These are phyloP conservation scores for Eueides isabella DNA, from an alignment of 1,140 invertebrate genomes.

Conservation along the genomic window DNA sequence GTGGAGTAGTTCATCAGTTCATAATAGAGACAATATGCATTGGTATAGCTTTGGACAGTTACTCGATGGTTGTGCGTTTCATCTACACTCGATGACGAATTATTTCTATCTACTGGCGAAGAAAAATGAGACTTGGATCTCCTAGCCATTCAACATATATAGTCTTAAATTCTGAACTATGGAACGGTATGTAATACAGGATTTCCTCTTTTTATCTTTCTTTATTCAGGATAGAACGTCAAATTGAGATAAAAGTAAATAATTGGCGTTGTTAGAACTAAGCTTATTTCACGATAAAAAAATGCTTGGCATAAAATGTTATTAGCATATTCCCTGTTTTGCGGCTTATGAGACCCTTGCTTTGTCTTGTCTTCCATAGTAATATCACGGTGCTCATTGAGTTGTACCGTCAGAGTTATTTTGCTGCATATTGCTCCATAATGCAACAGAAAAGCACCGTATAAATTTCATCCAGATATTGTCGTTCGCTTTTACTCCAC, in stretches of 20 bases:
- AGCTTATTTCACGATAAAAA: background rate
- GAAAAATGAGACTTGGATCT: no score
- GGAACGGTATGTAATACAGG: no score
- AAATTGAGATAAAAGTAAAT: background rate
- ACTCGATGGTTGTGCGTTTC: no score
- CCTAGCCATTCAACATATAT: no score
- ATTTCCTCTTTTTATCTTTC: no score
- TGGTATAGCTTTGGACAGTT: no score
- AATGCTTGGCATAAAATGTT: background rate
- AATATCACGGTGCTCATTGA: slow-evolving; percentile 11
- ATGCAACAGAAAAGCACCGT: background rate
- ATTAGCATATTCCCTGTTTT: slow-evolving; percentile 4
- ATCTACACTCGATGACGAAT: no score
- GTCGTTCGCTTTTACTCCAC: background rate
- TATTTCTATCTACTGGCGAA: no score
- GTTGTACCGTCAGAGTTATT: background rate
- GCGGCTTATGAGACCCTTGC: background rate
- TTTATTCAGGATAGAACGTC: no score
- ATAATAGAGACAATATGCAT: no score
- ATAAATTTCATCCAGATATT: background rate
- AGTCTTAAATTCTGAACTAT: no score
- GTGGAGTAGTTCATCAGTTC: no score
- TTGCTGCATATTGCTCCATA: slow-evolving; percentile 1
- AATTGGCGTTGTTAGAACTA: background rate
- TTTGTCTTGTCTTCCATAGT: slow-evolving; percentile 4